Percentiles rank a stretch among this genome's conserved stretches.
These are phyloP conservation scores for Xestia c-nigrum DNA, from an alignment of 2,888 invertebrate species.

Conservation along the genomic window DNA sequence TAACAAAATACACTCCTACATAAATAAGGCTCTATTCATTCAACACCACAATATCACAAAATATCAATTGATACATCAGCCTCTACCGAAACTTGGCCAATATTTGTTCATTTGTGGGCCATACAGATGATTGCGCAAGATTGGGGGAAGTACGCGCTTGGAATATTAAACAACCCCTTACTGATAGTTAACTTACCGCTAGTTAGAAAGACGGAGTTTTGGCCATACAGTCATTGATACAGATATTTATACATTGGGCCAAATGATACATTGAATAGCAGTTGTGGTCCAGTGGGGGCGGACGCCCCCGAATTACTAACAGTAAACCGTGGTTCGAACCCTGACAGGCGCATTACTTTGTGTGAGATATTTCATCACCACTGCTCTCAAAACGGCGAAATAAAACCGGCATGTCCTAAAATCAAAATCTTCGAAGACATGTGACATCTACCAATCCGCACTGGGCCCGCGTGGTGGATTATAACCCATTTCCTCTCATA, in stretches of 20 bases:
- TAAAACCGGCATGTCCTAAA: no score
- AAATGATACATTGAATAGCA: not conserved
- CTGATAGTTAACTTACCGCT: constrained; percentile 37
- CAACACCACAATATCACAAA: constrained; percentile 13
- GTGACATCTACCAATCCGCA: no score
- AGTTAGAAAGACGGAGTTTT: constrained; percentile 13
- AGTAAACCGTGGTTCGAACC: no score
- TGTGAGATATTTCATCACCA: no score
- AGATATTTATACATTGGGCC: not conserved
- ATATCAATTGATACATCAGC: constrained; percentile 46
- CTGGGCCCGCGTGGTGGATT: no score
- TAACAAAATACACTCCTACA: not conserved
- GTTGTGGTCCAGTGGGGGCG: no score
- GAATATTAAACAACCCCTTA: constrained; percentile 59
- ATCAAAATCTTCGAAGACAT: no score
- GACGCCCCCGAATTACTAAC: no score
- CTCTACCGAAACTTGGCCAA: constrained; percentile 42
- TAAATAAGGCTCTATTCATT: not conserved
- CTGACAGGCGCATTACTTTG: no score
- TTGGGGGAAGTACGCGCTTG: constrained; percentile 38
- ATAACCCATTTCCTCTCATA: no score
- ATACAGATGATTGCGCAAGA: constrained; percentile 54
- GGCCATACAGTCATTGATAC: constrained; percentile 18
- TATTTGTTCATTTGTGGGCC: constrained; percentile 66
- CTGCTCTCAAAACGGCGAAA: no score